Evolutionary conservation across 2,888 invertebrate genomes (phyloP).

Genomic region (Notocelia uddmanniana): DNA sequence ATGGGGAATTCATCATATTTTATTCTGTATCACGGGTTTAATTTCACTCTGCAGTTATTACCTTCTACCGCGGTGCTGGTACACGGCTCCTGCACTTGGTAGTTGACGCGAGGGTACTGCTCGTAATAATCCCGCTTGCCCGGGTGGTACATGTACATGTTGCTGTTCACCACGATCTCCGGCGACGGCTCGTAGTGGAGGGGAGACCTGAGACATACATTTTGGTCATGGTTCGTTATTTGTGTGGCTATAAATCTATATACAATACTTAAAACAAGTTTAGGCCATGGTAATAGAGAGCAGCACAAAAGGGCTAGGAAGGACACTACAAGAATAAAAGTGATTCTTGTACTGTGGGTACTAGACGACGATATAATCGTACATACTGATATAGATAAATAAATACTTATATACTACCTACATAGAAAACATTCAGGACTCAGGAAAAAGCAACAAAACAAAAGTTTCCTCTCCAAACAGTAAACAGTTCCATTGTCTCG

Average conservation of each 20-base stretch:
- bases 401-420: too few species aligned
- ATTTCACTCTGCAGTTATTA: slow-evolving; percentile 56
- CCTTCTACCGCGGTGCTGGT: slow-evolving; percentile 69
- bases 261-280: too few species aligned
- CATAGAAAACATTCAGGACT: too few species aligned
- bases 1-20: too few species aligned
- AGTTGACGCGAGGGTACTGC: slow-evolving; percentile 71
- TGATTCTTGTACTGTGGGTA: too few species aligned
- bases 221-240: background rate
- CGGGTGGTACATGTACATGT: slow-evolving; percentile 77
- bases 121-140: slow-evolving; percentile 79
- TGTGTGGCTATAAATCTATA: too few species aligned
- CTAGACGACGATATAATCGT: too few species aligned
- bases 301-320: too few species aligned
- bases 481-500: background rate
- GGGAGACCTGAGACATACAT: slow-evolving; percentile 68
- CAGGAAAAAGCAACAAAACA: background rate
- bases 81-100: slow-evolving; percentile 69
- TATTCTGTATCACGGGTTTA: too few species aligned
- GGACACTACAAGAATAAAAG: too few species aligned
- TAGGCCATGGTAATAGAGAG: too few species aligned
- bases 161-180: slow-evolving; percentile 75
- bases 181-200: slow-evolving; percentile 76
- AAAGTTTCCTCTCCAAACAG: background rate
- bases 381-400: too few species aligned